These are phyloP conservation scores for Coracias cyanogaster DNA, from an alignment of 2,797 vertebrate species.

Conservation along the genomic window DNA sequence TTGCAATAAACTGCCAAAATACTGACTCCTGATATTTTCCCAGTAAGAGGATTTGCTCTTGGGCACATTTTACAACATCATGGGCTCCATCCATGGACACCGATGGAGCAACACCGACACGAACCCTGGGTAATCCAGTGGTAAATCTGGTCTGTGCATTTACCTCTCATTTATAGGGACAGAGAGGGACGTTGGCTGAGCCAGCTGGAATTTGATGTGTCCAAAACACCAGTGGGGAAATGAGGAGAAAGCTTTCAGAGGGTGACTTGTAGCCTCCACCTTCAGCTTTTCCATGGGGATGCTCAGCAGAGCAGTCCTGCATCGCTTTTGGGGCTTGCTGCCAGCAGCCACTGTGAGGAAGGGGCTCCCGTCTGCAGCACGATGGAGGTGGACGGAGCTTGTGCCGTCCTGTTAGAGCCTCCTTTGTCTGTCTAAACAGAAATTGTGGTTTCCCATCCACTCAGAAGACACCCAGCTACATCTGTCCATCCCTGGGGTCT, in stretches of 20 bases:
- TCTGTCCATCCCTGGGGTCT: background rate
- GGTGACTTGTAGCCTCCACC: background rate
- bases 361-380: background rate
- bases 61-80: background rate
- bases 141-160: background rate
- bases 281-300: background rate
- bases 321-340: background rate
- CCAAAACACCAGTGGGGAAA: background rate
- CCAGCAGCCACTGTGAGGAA: background rate
- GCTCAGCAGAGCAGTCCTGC: background rate
- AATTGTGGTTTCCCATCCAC: background rate
- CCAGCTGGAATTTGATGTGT: background rate
- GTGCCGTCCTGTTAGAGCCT: too few relatives aligned
- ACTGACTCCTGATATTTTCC: background rate
- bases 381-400: background rate
- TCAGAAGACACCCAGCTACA: background rate
- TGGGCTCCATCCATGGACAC: accelerated
- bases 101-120: background rate
- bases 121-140: background rate
- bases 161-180: accelerated
- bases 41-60: background rate
- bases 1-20: background rate
- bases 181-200: background rate
- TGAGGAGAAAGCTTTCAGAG: background rate
- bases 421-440: background rate